Evolutionary conservation across 2,113 vertebrate species (phyloP), one percentile per base, ranked within the genome.

Genomic region (Balaenoptera acutorostrata): DNA sequence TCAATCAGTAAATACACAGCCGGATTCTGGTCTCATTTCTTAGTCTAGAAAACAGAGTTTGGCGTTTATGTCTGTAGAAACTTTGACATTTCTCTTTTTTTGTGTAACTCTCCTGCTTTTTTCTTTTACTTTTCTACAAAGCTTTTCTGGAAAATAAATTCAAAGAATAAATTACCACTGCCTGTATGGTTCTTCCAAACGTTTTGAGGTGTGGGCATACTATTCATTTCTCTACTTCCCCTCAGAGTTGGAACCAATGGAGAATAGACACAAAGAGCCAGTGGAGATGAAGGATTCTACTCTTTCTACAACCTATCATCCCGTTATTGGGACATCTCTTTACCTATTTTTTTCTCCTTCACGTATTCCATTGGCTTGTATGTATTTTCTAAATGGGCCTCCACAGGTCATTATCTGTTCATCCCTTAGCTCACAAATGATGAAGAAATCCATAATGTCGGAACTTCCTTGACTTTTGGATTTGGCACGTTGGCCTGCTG

Each of bases 401-500:
- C 87, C 78, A 63, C 46, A 13, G 15, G 1, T 31, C 83, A 36
- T 86, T 88, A 12, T 69, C 84, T 63, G 41, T 98, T 97, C 39
- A 92, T 97, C 64, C 97, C 96, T 27, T 61, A 99, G 99, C 84
- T 99, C 39, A 98, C 99, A 12, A 98, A 97, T 0, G 98, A 99
- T 57, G 96, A 98, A 93, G 97, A 98, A 91, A 98, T 99, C 85
- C 99, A 99, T 94, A 99, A 99, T 0, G 72, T 99, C 0, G 99
- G 99, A 72, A 98, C 99, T 0, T 98, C 98, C 0, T 92, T 99
- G 98, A 99, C 99, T 20, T 99, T 99, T 90, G 99, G 99, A 4
- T 98, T 99, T 36, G 99, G 99, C n/a, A 99, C 98, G 0, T 0
- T 99, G 96, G 99, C 99, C 0, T 99, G 99, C 98, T 99, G 99